Base-by-base conservation (phyloP, 2,113 vertebrate genomes). In the Rhombomys opimus region DNA sequence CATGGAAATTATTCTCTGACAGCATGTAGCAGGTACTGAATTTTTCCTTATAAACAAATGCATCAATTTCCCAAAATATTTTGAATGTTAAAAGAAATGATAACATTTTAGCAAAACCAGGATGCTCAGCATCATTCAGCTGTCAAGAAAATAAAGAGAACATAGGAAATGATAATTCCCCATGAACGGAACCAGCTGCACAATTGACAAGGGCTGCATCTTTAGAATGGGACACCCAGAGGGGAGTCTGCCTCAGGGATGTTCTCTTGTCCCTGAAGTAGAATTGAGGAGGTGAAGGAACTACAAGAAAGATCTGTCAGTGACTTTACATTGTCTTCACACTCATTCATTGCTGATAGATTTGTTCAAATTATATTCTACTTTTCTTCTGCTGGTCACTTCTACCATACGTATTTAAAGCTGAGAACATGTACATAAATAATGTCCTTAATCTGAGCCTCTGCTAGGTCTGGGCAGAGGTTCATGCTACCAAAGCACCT, bases 21-120 rank as follows among this genome's bases (percentile, higher is more conserved):
- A 78, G 23, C n/a, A 41, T 67, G 57, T 52, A 38, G 6, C 63
- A 20, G 32, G n/a, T 18, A 38, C 9, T 0, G 46, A 10, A 15
- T 91, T 76, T 96, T 13, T 38, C 11, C 35, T 73, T 86, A 85
- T 89, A 84, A 94, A 89, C 27, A 75, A 86, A 78, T 81, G 1
- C 13, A 87, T 46, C 27, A 3, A 89, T 67, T 93, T 91, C 2
- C 41, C 90, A 76, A 81, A 6, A 1, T 78, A 50, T 87, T 68
- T 80, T 96, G 18, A 95, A 92, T 70, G 59, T 35, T 92, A 12
- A 89, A 76, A 89, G 25, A 63, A 95, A 38, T 87, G 63, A 46
- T n/a, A 77, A 77, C 78, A 7, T 50, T 72, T 90, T n/a, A 70
- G 15, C 18, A 35, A 63, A 94, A 38, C 17, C 8, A 11, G 9